Evolutionary conservation across 2,113 vertebrate species (phyloP).

Genomic region (Verasper variegatus): DNA sequence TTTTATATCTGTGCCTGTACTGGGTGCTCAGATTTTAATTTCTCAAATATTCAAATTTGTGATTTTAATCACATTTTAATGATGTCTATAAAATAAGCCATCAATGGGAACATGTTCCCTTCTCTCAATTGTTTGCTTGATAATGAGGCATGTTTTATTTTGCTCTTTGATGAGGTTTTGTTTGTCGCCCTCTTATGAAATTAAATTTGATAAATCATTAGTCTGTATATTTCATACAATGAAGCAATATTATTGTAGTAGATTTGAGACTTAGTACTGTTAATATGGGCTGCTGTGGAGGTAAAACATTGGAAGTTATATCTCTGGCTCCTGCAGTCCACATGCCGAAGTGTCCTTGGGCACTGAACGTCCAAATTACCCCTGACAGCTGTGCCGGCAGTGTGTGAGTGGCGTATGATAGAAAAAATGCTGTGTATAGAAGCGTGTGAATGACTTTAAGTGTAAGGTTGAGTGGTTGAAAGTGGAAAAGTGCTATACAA

Average conservation of each 20-base stretch:
- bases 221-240: constrained; percentile 14
- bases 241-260: background rate
- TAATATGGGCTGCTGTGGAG: too few species aligned
- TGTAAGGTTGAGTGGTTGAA: background rate
- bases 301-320: background rate
- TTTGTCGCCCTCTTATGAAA: constrained; percentile 3
- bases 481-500: background rate
- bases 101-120: constrained; percentile 42
- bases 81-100: constrained; percentile 48
- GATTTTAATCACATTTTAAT: constrained; percentile 56
- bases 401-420: too few species aligned
- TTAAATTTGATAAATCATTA: constrained; percentile 1
- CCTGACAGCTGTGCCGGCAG: background rate
- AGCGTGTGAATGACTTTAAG: background rate
- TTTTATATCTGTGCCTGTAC: constrained; percentile 6
- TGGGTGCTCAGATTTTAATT: constrained; percentile 9
- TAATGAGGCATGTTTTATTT: constrained; percentile 28
- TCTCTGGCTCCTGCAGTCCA: too few species aligned
- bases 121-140: constrained; percentile 37
- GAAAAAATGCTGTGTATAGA: background rate
- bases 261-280: constrained; percentile 1
- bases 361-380: too few species aligned
- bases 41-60: constrained; percentile 8
- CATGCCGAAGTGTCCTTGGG: too few species aligned
- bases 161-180: constrained; percentile 31